Base-by-base conservation (phyloP, 2,797 vertebrate genomes). In the Microtus californicus region DNA sequence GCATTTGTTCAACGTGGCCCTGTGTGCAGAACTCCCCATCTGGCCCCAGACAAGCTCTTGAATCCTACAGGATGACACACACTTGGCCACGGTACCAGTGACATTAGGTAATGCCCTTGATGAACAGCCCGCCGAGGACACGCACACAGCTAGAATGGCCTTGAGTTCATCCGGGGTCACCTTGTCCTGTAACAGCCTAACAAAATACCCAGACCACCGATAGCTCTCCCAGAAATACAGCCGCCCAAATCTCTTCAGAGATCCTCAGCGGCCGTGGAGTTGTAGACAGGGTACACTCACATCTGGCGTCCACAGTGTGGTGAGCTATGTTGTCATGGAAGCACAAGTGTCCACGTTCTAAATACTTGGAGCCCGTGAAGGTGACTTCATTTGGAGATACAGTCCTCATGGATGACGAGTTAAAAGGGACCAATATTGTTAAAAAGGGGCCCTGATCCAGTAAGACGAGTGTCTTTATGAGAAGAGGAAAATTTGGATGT, bases 81-180 rank as follows among this genome's bases (percentile, higher is more conserved):
- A 79, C 19, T 45, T 90, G 94, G 89, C 89, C 4, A 1, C 11
- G 1, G 59, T 11, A 21, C 54, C 19, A 43, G 80, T 43, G 87
- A 87, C 31, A 61, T 93, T 65, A 91, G 90, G 69, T 87, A 13
- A 91, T 77, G 34, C 69, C 15, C 40, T 71, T 67, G 54, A 89
- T 69, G 48, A 67, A 89, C 31, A 51, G 48, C 6, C 25, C 0
- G 0, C 82, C 63, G 15, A 89, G 89, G 17, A 78, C 88, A 87
- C 77, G 14, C 23, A 6, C 29, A n/a, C 19, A 61, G 45, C 40
- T 12, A 34, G 21, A 73, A 56, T 0, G 17, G 48, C 13, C 45
- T 54, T 54, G 8, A 48, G 93, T 89, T 86, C 90, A n/a, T 89
- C 61, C 45, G 69, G 48, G 92, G 93, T 90, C 88, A 81, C 19